Conservation (phyloP, 2,113 vertebrate genomes). For the Stigmatopora argus region DNA sequence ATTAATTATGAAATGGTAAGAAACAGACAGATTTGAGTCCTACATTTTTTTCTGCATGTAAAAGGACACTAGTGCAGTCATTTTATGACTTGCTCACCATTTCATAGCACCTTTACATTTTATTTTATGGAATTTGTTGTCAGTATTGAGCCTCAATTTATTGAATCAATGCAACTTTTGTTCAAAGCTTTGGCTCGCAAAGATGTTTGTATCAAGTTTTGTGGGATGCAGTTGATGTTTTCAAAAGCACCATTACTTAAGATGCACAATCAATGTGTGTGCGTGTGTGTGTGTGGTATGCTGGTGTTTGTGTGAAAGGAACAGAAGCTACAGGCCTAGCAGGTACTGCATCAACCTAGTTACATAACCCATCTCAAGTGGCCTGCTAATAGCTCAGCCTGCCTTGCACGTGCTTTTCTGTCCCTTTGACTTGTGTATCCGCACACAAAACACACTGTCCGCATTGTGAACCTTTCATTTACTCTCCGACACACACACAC, state of each 20-base stretch:
- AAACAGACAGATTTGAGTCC: too few relatives aligned
- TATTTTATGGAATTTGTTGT: too few relatives aligned
- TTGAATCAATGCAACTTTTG: slow-evolving; percentile 12
- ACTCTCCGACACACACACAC: slow-evolving; percentile 28
- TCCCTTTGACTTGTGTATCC: slow-evolving; percentile 26
- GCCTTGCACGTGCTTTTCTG: slow-evolving; percentile 67
- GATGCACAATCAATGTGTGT: slow-evolving; percentile 17
- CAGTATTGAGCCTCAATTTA: slow-evolving; percentile 11
- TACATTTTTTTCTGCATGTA: too few relatives aligned
- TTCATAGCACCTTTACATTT: neutral
- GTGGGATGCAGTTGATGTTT: slow-evolving; percentile 26
- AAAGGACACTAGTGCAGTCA: too few relatives aligned
- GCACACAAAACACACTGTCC: slow-evolving; percentile 29
- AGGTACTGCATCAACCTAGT: slow-evolving; percentile 70
- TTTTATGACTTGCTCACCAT: too few relatives aligned
- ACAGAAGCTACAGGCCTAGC: slow-evolving; percentile 55
- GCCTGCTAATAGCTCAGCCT: slow-evolving; percentile 72
- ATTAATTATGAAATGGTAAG: too few relatives aligned
- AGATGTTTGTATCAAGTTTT: slow-evolving; percentile 32
- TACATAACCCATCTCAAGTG: slow-evolving; percentile 75
- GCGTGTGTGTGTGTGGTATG: slow-evolving; percentile 37
- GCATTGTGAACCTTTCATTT: slow-evolving; percentile 45
- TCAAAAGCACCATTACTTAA: slow-evolving; percentile 36
- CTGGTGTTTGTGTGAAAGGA: slow-evolving; percentile 54
- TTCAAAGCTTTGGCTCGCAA: neutral